Evolutionary conservation across 2,797 vertebrate genomes (phyloP), one percentile per base, ranked within the genome.

Genomic region (Pteropus rufus): DNA sequence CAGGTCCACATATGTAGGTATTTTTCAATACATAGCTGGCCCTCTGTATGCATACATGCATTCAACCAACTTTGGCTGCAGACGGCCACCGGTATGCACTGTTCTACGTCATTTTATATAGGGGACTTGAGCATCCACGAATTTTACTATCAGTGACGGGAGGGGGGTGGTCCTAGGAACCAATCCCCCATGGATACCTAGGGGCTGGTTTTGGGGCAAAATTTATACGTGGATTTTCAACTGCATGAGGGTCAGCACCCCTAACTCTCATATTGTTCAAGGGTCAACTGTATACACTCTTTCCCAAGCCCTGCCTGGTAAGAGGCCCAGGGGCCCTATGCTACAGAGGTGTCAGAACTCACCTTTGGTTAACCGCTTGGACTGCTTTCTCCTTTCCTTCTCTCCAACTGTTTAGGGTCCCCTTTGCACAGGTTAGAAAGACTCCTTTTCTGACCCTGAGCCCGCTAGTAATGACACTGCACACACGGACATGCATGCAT

Each of bases 401-500:
- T 34, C 44, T 41, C 67, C 31, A 12, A 1, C 11, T 1, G 21
- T 7, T 44, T 24, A 10, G 58, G 49, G 14, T 23, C 54, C 41
- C 72, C n/a, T 77, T 2, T 18, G 16, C 23, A 11, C 0, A 5
- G n/a, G 72, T n/a, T 1, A 19, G 9, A 60, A 3, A 3, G 5
- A n/a, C 31, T 24, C 5, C 10, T 6, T 24, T 46, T 19, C 29
- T 1, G 19, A 52, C 7, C 11, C 15, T 0, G 2, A 80, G 62
- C 29, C 89, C 64, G 16, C n/a, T 31, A 39, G 79, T 14, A 12
- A 2, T 0, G 2, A 52, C 41, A 29, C 14, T 0, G 18, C 46
- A 65, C 23, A 5, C 5, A 0, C 0, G 0, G n/a, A 31, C 9
- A 5, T 23, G 39, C 9, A 10, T 0, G n/a, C 18, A n/a, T 9